Conservation (phyloP, 2,888 invertebrate species). For the Aproaerema taeniolella region DNA sequence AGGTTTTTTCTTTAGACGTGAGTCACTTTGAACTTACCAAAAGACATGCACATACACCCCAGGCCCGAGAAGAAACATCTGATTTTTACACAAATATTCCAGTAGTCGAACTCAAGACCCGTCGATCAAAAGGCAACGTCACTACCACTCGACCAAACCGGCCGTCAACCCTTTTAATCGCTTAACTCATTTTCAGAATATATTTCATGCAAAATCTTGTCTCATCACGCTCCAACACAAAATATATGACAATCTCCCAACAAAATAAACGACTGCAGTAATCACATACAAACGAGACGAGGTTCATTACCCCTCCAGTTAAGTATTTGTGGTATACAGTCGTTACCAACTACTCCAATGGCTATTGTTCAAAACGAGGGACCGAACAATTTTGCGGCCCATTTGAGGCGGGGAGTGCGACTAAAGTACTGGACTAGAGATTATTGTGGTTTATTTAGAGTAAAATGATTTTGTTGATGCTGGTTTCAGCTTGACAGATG, state of each 20-base stretch:
- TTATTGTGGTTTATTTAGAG: constrained; percentile 7
- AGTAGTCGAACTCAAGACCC: no score
- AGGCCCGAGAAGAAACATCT: no score
- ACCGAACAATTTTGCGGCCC: constrained; percentile 47
- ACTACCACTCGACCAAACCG: no score
- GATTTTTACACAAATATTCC: no score
- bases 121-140: no score
- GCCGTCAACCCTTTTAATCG: no score
- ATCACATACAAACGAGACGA: not conserved
- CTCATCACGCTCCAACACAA: not conserved
- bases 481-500: no score
- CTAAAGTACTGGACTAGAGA: constrained; percentile 1
- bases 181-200: no score
- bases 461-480: constrained; percentile 3
- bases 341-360: constrained; percentile 49
- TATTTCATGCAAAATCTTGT: no score
- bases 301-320: not conserved
- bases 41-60: no score
- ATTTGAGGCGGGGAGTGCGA: constrained; percentile 33
- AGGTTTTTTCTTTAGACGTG: no score
- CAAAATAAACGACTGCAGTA: not conserved
- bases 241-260: not conserved
- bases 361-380: constrained; percentile 45
- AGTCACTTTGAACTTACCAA: no score
- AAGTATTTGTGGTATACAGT: constrained; percentile 28